Base-by-base conservation (phyloP, 2,888 invertebrate species). In the Proisotoma minuta region DNA sequence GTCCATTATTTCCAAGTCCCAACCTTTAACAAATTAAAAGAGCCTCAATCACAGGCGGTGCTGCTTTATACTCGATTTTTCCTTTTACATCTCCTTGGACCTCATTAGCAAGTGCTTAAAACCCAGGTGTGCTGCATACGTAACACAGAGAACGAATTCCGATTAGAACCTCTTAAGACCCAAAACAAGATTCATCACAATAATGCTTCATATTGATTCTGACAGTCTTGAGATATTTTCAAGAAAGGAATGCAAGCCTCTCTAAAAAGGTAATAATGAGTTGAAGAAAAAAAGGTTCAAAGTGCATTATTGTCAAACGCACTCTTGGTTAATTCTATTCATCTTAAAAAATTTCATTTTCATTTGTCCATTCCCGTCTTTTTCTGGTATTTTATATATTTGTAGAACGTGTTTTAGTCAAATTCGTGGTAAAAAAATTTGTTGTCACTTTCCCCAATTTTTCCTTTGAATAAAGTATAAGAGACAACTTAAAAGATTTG, bases 71-170 rank as follows among this genome's bases (percentile, higher is more conserved):
- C 39, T 10, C 4, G 23, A 39, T 29, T 53, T 53, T 39, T 49
- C 20, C 24, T 49, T 24, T 49, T 49, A 12, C 12, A 49, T 59
- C 53, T 53, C 53, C 29, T 22, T 49, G 59, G 52, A 57, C 63
- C 66, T 66, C 66, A 66, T 66, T 66, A 66, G 63, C 66, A 63
- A 66, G 63, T 63, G 58, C 58, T 60, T 63, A 63, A 59, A 66
- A 57, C 63, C 66, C 66, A 66, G 66, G 66, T 66, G 66, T 66
- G 63, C 66, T 56, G 12, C 24, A 23, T 49, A 22, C 24, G 3
- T 5, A 49, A 49, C n/a, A n/a, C n/a, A n/a, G n/a, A n/a, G n/a
- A n/a, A n/a, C 24, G 20, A 23, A 49, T 8, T 49, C 49, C 49
- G 49, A 49, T 49, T 62, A 22, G 59, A 40, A 40, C 23, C 40